These are phyloP conservation scores for Tricholauxania praeusta DNA, from an alignment of 2,888 invertebrate genomes.

Conservation along the genomic window DNA sequence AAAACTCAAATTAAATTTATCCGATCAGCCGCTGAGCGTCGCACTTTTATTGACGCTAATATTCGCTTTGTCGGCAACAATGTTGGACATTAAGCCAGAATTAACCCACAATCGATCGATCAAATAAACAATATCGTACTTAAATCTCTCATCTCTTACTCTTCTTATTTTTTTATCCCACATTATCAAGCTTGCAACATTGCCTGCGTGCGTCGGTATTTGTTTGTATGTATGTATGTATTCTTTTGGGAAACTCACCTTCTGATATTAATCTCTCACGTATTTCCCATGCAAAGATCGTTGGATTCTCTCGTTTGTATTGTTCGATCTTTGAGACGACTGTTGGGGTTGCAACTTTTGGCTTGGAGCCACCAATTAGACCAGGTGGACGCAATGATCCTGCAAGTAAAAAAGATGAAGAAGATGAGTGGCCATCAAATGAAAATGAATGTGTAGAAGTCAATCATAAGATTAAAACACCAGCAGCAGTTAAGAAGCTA, in stretches of 20 bases:
- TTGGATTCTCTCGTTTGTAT: conserved; percentile 97
- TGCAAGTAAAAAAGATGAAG: conserved; percentile 67
- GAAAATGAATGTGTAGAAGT: conserved; percentile 21
- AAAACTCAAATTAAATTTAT: conserved; percentile 3
- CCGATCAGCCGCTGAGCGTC: background rate
- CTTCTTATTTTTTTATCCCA: background rate
- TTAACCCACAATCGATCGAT: conserved; percentile 52
- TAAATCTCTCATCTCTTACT: conserved; percentile 25
- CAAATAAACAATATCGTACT: conserved; percentile 44
- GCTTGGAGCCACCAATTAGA: conserved; percentile 95
- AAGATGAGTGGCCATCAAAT: conserved; percentile 32
- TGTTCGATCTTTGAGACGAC: conserved; percentile 98
- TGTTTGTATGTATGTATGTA: conserved; percentile 24
- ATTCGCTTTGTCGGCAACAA: conserved; percentile 36
- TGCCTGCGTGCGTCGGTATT: conserved; percentile 14
- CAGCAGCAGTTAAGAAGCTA: background rate
- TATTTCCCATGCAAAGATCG: conserved; percentile 99
- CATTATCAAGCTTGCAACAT: background rate
- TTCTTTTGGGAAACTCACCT: conserved; percentile 72
- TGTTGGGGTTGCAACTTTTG: conserved; percentile 97
- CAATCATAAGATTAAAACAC: background rate
- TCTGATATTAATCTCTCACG: conserved; percentile 95
- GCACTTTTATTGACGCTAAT: conserved; percentile 23
- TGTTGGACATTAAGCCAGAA: conserved; percentile 32
- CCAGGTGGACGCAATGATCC: conserved; percentile 91